These are phyloP conservation scores for Rhodophaea formosa DNA, from an alignment of 2,888 invertebrate species.

Conservation along the genomic window DNA sequence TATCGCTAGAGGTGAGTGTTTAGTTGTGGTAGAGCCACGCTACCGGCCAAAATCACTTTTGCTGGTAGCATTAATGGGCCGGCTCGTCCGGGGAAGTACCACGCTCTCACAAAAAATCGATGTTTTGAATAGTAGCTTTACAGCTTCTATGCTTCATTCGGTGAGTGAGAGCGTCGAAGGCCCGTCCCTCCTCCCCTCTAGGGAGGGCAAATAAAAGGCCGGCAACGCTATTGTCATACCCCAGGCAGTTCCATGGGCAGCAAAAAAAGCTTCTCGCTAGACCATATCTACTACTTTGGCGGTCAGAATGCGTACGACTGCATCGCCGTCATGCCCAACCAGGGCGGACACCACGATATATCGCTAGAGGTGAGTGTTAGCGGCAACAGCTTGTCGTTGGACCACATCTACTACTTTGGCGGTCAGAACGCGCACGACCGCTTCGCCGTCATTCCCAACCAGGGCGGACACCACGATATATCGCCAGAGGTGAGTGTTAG, in stretches of 20 bases:
- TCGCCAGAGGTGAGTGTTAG: constrained; percentile 49
- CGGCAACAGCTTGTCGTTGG: constrained; percentile 90
- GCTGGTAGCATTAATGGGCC: no score
- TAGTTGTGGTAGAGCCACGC: no score
- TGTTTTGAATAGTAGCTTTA: no score
- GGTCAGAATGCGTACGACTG: constrained; percentile 96
- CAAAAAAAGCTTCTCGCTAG: constrained; percentile 95
- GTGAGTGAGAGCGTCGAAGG: no score
- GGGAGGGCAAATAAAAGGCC: no score
- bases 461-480: constrained; percentile 55
- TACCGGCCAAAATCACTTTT: no score
- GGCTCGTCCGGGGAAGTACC: no score
- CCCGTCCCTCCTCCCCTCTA: no score
- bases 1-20: constrained; percentile 57
- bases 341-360: constrained; percentile 55
- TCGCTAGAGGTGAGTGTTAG: constrained; percentile 49
- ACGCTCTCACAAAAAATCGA: no score
- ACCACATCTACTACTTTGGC: constrained; percentile 99
- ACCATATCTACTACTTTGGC: constrained; percentile 99
- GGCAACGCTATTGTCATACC: no score
- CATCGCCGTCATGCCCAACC: constrained; percentile 87
- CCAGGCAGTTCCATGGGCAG: no score
- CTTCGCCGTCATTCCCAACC: constrained; percentile 87
- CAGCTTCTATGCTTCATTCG: no score
- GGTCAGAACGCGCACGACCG: constrained; percentile 96